Conservation (phyloP, 2,113 vertebrate genomes). For the Odocoileus virginianus region DNA sequence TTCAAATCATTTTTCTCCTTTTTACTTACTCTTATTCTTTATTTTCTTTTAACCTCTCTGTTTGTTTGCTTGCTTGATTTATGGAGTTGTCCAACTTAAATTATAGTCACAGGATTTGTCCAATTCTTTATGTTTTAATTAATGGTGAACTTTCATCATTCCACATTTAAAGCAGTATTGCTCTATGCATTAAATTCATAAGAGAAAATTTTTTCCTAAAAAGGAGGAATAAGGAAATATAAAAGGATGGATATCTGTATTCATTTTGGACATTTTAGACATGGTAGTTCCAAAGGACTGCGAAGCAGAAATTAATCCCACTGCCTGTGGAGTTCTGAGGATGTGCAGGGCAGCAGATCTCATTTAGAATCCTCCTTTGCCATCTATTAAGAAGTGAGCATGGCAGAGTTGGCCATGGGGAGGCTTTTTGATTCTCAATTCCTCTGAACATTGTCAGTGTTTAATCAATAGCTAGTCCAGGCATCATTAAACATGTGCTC, state of each 20-base stretch:
- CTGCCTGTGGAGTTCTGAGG: conserved; percentile 72
- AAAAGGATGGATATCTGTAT: conserved; percentile 32
- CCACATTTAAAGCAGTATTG: background rate
- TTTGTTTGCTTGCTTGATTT: background rate
- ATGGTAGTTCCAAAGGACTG: conserved; percentile 45
- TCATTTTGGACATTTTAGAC: conserved; percentile 48
- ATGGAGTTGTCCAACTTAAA: background rate
- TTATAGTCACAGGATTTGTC: background rate
- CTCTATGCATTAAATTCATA: background rate
- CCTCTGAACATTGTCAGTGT: conserved; percentile 76
- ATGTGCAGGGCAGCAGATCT: conserved; percentile 53
- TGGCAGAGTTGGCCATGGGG: conserved; percentile 65
- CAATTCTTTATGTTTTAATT: background rate
- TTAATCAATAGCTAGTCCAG: conserved; percentile 75
- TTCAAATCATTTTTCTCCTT: background rate
- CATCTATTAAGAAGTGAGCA: conserved; percentile 75
- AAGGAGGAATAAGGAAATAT: conserved; percentile 12
- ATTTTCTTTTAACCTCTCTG: background rate
- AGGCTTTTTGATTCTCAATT: conserved; percentile 75
- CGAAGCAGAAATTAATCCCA: conserved; percentile 65
- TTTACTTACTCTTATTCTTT: background rate
- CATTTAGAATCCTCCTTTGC: conserved; percentile 74
- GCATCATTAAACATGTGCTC: conserved; percentile 72
- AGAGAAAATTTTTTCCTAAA: background rate
- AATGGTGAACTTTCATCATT: conserved; percentile 10